Evolutionary conservation across 2,888 invertebrate species (phyloP).

Genomic region (Andrena bicolor): DNA sequence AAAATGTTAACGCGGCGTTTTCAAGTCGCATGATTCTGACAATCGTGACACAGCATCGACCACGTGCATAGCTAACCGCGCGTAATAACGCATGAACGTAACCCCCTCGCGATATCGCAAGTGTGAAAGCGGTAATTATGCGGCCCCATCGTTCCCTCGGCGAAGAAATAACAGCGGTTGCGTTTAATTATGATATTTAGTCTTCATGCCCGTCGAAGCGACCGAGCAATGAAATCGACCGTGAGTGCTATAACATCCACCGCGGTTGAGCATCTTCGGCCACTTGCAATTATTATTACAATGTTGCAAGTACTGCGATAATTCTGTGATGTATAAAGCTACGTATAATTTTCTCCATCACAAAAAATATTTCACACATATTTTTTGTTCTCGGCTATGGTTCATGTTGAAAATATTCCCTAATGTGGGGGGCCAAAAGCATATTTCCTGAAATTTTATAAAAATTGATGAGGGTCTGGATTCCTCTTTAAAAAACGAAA

Average conservation of each 20-base stretch:
- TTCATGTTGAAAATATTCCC: no score
- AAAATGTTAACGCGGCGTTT: no score
- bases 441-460: no score
- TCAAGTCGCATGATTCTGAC: no score
- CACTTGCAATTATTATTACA: neutral
- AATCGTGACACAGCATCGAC: neutral
- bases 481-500: no score
- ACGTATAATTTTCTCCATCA: no score
- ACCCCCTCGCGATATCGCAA: neutral
- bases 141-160: conserved; percentile 12
- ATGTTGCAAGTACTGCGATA: no score
- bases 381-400: no score
- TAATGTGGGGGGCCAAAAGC: no score
- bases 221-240: conserved; percentile 31
- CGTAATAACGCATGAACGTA: conserved; percentile 12
- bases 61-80: conserved; percentile 15
- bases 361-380: no score
- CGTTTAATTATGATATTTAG: conserved; percentile 25
- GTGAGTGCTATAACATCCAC: conserved; percentile 16
- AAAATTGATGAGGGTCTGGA: no score
- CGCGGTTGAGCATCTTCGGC: neutral
- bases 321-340: no score
- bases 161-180: conserved; percentile 29
- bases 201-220: conserved; percentile 7
- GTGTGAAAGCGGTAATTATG: conserved; percentile 42